Evolutionary conservation across 2,888 invertebrate genomes (phyloP), one percentile per base, ranked within the genome.

Genomic region (Gortyna flavago): DNA sequence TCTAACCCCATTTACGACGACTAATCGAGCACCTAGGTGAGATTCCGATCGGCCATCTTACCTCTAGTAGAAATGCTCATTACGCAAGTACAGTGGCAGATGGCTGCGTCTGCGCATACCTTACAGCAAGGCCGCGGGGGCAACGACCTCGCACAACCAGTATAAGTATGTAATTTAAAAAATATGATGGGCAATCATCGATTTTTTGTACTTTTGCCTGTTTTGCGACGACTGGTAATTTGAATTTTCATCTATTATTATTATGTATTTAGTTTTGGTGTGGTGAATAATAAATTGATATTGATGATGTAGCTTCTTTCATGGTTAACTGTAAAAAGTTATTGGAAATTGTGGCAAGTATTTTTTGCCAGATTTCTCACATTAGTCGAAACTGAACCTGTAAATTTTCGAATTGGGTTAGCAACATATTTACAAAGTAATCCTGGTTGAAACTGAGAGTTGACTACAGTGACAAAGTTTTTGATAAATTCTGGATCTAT

Each of bases 71-170:
- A 80, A 84, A 81, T 79, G 74, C 81, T 89, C 86, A 89, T 88
- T 89, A 88, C 89, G 80, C 87, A 88, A 87, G 83, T 87, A 78
- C 75, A 78, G 82, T 70, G 87, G 89, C 87, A 81, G 87, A 85
- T 69, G 69, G 61, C 61, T 59, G 48, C 65, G 83, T 75, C 65
- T 84, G 86, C 77, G 79, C 87, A 80, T 79, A 71, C 87, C 76
- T 84, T 71, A 38, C 35, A 79, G 89, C 88, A 88, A 89, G 89
- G 88, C 88, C 89, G 77, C 48, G 32, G 59, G 84, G 75, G 68
- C 85, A 86, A 77, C 54, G 85, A 83, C 80, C 89, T 70, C 59
- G n/a, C 70, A 6, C 72, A 69, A 80, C 87, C 75, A 75, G 69
- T 74, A 38, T 72, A 72, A 75, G 83, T 87, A 78, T 77, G 86